These are phyloP conservation scores for Acleris sparsana DNA, from an alignment of 2,888 invertebrate genomes.

Conservation along the genomic window DNA sequence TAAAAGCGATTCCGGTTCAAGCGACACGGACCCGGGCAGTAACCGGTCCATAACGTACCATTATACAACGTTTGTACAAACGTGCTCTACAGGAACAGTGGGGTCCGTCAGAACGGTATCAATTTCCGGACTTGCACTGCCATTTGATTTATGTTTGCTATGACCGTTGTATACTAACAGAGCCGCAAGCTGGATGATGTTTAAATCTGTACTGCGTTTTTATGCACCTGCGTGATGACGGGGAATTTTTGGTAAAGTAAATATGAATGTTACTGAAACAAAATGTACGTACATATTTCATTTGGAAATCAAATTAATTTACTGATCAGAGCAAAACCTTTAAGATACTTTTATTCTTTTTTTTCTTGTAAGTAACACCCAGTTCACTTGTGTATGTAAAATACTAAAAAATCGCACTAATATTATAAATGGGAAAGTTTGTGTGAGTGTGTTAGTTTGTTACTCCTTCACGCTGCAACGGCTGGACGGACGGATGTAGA, in stretches of 20 bases:
- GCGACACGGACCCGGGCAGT: slow-evolving; percentile 23
- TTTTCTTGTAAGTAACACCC: too few species aligned
- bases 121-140: slow-evolving; percentile 71
- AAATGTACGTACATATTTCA: too few species aligned
- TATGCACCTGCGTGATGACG: slow-evolving; percentile 10
- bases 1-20: slow-evolving; percentile 32
- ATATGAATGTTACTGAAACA: background rate
- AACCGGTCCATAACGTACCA: slow-evolving; percentile 14
- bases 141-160: slow-evolving; percentile 72
- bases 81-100: slow-evolving; percentile 50
- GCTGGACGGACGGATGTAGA: too few species aligned
- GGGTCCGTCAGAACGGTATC: slow-evolving; percentile 65
- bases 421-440: too few species aligned
- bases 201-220: slow-evolving; percentile 25
- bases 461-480: too few species aligned
- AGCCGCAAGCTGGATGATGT: slow-evolving; percentile 27
- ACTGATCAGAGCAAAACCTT: too few species aligned
- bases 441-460: too few species aligned
- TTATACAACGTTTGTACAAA: slow-evolving; percentile 22
- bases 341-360: too few species aligned
- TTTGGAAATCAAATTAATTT: too few species aligned
- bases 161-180: slow-evolving; percentile 53
- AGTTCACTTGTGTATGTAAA: too few species aligned
- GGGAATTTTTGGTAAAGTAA: slow-evolving; percentile 14
- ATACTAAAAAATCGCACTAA: too few species aligned